Percentiles rank a stretch among this genome's conserved stretches.
Evolutionary conservation across 2,888 invertebrate genomes (phyloP).

Genomic region (Deilephila elpenor): DNA sequence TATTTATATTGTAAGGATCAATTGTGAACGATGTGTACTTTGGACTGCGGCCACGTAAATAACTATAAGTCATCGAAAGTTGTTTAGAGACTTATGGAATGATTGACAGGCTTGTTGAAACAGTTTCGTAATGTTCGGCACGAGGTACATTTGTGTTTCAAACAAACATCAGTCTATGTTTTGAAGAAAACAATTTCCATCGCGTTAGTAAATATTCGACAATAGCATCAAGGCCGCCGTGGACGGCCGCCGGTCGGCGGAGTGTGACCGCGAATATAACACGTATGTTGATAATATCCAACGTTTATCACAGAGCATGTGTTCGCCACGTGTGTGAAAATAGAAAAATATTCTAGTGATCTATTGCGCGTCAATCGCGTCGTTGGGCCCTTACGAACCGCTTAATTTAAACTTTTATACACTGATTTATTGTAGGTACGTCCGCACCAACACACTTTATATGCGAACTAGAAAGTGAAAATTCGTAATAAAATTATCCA

Average conservation of each 20-base stretch:
- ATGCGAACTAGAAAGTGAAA: neutral
- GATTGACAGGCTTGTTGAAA: conserved; percentile 12
- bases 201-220: conserved; percentile 39
- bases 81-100: conserved; percentile 21
- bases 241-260: conserved; percentile 21
- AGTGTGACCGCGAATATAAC: conserved; percentile 27
- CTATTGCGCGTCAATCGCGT: conserved; percentile 19
- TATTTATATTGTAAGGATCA: conserved; percentile 30
- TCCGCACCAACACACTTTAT: too few species aligned
- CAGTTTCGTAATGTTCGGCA: neutral
- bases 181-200: conserved; percentile 34
- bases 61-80: conserved; percentile 29
- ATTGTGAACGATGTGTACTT: conserved; percentile 29
- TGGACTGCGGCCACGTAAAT: conserved; percentile 28
- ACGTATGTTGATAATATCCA: conserved; percentile 22
- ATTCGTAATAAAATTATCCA: too few species aligned
- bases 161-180: conserved; percentile 30
- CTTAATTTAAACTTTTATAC: conserved; percentile 9
- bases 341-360: conserved; percentile 17
- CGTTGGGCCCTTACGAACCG: neutral
- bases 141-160: conserved; percentile 20
- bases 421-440: neutral
- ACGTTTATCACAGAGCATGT: conserved; percentile 19
- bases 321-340: conserved; percentile 15
- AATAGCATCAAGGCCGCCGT: conserved; percentile 48